These are phyloP conservation scores for Artibeus lituratus DNA, from an alignment of 2,797 vertebrate species.

Conservation along the genomic window DNA sequence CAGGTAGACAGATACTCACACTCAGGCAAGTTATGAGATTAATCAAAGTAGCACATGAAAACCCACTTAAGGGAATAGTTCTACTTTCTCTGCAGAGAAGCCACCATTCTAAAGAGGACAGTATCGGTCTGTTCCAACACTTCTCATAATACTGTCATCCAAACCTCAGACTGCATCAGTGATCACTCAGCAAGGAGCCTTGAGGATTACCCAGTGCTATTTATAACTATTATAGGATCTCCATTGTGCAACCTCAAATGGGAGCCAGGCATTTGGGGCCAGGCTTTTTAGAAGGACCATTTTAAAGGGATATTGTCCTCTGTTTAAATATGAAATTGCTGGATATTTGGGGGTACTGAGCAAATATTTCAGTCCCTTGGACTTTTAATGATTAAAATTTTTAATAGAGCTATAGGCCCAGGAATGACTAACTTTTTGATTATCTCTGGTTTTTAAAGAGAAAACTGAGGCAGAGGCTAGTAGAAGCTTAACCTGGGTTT, in stretches of 20 bases:
- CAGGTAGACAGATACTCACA: neutral
- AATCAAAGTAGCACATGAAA: slow-evolving; percentile 8
- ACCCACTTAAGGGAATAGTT: neutral
- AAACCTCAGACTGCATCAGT: slow-evolving; percentile 50
- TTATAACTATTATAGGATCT: slow-evolving; percentile 50
- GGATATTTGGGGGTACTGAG: neutral
- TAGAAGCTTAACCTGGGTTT: neutral
- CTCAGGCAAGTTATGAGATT: neutral
- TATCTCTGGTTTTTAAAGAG: neutral
- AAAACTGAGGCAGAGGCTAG: neutral
- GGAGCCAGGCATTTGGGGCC: slow-evolving; percentile 11
- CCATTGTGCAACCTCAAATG: slow-evolving; percentile 33
- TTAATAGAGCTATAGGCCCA: neutral
- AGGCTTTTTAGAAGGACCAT: slow-evolving; percentile 18
- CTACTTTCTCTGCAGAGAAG: slow-evolving; percentile 23
- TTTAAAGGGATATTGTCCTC: slow-evolving; percentile 6
- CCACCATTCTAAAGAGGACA: neutral
- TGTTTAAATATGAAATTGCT: neutral
- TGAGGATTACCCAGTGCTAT: slow-evolving; percentile 48
- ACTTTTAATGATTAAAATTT: neutral
- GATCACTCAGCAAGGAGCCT: slow-evolving; percentile 44
- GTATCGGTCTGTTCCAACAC: neutral
- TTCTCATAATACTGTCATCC: slow-evolving; percentile 39
- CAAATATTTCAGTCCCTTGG: neutral
- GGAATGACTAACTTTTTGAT: neutral